These are phyloP conservation scores for Euphonia xanthogaster DNA, from an alignment of 2,797 vertebrate genomes.

Conservation along the genomic window DNA sequence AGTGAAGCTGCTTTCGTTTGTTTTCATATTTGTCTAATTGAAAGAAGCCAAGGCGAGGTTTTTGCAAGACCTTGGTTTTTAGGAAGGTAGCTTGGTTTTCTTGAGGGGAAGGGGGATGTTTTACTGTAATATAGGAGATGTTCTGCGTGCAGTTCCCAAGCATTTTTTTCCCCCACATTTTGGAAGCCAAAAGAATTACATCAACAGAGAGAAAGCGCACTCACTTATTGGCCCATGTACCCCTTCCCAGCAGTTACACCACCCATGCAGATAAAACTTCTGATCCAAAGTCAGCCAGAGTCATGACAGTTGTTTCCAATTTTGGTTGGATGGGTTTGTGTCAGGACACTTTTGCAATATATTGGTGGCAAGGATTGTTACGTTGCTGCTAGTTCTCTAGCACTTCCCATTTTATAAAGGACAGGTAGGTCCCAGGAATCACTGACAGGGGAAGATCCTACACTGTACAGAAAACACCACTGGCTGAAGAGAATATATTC, in stretches of 20 bases:
- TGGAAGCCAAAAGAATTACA: not conserved
- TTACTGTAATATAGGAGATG: not conserved
- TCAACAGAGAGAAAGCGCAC: not conserved
- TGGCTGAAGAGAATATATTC: not conserved
- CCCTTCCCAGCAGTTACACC: not conserved
- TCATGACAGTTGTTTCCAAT: not conserved
- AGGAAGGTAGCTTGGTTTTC: not conserved
- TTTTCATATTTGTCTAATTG: not conserved
- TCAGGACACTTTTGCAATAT: not conserved
- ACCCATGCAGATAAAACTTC: not conserved
- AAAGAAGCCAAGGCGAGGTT: not conserved
- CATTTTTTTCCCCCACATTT: fast-evolving
- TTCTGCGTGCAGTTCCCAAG: not conserved
- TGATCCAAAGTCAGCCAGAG: not conserved
- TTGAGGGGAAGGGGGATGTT: not conserved
- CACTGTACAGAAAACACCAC: not conserved
- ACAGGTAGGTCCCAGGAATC: not conserved
- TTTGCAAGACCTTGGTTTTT: not conserved
- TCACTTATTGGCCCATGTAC: fast-evolving
- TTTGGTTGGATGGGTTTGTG: not conserved
- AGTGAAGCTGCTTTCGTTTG: not conserved
- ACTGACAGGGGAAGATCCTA: not conserved
- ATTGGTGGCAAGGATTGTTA: not conserved
- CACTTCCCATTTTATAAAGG: not conserved
- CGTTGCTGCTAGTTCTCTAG: not conserved